Evolutionary conservation across 2,113 vertebrate species (phyloP).

Genomic region (Coptodon bakossiorum): DNA sequence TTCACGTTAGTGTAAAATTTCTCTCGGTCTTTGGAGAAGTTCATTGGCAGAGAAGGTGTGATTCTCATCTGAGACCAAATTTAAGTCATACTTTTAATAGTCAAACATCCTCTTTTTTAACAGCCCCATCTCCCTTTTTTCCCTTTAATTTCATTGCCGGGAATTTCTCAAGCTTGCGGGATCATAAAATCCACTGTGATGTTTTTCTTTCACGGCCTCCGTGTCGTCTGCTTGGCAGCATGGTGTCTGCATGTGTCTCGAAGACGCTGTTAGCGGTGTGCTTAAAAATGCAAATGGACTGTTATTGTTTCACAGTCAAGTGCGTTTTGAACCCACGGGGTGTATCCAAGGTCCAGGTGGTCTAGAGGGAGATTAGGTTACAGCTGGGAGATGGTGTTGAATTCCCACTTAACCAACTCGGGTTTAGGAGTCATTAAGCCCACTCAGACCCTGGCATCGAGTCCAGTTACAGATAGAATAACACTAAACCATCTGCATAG

Average conservation of each 20-base stretch:
- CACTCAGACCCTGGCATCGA: constrained; percentile 41
- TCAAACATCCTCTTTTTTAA: background rate
- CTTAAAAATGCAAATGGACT: background rate
- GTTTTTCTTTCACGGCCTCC: background rate
- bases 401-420: constrained; percentile 61
- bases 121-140: no score
- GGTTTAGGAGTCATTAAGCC: constrained; percentile 59
- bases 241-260: background rate
- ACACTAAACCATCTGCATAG: constrained; percentile 64
- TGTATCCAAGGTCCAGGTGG: constrained; percentile 50
- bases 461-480: constrained; percentile 66
- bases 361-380: constrained; percentile 52
- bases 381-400: constrained; percentile 32
- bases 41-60: constrained; percentile 12
- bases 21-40: background rate
- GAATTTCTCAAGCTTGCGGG: background rate
- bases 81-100: constrained; percentile 4
- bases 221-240: background rate
- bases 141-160: background rate
- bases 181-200: background rate
- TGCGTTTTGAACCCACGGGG: background rate
- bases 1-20: constrained; percentile 1
- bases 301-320: background rate
- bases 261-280: background rate
- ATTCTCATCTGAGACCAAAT: constrained; percentile 34